phyloP scores from a whole-genome alignment of 1,140 invertebrate genomes.

The Planococcus citri region DNA sequence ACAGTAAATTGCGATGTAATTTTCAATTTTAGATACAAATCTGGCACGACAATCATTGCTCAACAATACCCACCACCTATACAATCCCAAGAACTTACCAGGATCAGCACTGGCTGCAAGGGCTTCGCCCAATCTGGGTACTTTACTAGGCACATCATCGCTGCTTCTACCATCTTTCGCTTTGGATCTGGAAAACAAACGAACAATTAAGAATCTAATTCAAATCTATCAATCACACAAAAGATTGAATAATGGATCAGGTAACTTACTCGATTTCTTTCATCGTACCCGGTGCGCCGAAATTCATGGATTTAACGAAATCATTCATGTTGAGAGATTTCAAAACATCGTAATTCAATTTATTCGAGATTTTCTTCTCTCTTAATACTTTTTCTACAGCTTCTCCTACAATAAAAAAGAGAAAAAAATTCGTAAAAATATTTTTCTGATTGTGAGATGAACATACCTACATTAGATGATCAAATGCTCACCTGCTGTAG shows the following conservation, averaged over 20 bases:
- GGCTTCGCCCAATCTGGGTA: too few relatives aligned
- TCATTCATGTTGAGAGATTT: slow-evolving; percentile 51
- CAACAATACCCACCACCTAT: too few relatives aligned
- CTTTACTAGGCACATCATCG: not conserved
- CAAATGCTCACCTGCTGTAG: not conserved
- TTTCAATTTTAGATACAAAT: too few relatives aligned
- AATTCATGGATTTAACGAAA: slow-evolving; percentile 13
- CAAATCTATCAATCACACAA: too few relatives aligned
- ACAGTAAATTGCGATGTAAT: too few relatives aligned
- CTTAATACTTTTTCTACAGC: slow-evolving; percentile 90
- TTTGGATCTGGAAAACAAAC: too few relatives aligned
- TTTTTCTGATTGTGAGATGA: not conserved
- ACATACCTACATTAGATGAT: too few relatives aligned
- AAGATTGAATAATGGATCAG: too few relatives aligned
- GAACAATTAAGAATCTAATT: too few relatives aligned
- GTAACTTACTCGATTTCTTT: slow-evolving; percentile 1
- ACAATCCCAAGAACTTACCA: too few relatives aligned
- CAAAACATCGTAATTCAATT: slow-evolving; percentile 96
- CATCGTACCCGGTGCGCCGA: not conserved
- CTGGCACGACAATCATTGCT: too few relatives aligned
- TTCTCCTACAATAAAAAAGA: slow-evolving; percentile 43
- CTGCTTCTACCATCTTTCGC: not conserved
- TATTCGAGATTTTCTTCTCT: slow-evolving; percentile 87
- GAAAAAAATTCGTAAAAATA: slow-evolving; percentile 2
- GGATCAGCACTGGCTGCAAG: too few relatives aligned